Conservation (phyloP, 2,888 invertebrate species). For the Geotrupes spiniger region DNA sequence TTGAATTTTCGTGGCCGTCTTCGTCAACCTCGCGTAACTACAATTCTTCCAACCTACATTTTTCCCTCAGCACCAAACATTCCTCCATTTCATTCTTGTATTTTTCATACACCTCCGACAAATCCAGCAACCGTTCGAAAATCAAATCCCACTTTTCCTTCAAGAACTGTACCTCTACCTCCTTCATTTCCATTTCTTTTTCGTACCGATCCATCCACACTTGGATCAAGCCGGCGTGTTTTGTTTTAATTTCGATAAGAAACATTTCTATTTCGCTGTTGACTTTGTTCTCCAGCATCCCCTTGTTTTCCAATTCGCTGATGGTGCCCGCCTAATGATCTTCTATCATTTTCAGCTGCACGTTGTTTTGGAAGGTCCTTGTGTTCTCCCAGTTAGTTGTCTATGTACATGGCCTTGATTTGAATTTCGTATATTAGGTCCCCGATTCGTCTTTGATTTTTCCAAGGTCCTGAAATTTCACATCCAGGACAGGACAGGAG, state of each 20-base stretch:
- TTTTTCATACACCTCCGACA: slow-evolving; percentile 40
- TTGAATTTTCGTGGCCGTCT: slow-evolving; percentile 61
- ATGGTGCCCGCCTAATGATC: slow-evolving; percentile 37
- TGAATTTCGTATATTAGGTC: slow-evolving; percentile 36
- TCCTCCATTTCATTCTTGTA: slow-evolving; percentile 50
- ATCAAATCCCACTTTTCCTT: slow-evolving; percentile 40
- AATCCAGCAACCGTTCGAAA: slow-evolving; percentile 24
- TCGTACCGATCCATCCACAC: slow-evolving; percentile 35
- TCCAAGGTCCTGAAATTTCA: slow-evolving; percentile 33
- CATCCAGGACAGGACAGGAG: slow-evolving; percentile 21
- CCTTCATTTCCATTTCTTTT: slow-evolving; percentile 39
- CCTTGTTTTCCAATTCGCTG: slow-evolving; percentile 36
- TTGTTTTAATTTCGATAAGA: slow-evolving; percentile 39
- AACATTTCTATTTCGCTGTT: slow-evolving; percentile 36
- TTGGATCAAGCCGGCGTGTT: slow-evolving; percentile 38
- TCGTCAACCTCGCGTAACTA: slow-evolving; percentile 47
- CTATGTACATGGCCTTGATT: slow-evolving; percentile 38
- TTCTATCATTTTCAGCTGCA: slow-evolving; percentile 37
- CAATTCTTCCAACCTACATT: slow-evolving; percentile 43
- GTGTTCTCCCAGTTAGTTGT: slow-evolving; percentile 46
- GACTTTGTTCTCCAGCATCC: slow-evolving; percentile 40
- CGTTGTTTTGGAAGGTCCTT: slow-evolving; percentile 44
- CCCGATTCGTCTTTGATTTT: slow-evolving; percentile 39
- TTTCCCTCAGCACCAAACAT: slow-evolving; percentile 50
- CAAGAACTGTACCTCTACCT: slow-evolving; percentile 34